phyloP scores from a whole-genome alignment of 2,113 vertebrate species.

The Solenodon paradoxus region DNA sequence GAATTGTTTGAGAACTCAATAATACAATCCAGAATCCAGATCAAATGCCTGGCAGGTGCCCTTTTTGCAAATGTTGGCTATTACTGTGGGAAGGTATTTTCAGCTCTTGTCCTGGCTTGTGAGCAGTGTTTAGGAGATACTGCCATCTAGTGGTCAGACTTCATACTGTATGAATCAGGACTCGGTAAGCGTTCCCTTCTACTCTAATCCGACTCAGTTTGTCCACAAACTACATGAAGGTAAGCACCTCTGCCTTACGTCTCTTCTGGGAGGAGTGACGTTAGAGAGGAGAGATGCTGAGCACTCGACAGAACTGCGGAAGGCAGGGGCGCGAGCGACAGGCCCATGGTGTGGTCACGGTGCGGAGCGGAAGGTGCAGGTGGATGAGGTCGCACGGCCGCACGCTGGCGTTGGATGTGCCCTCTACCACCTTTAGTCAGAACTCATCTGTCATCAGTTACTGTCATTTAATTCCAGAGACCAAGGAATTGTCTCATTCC shows the following conservation, averaged over 20 bases:
- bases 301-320: not conserved
- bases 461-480: no score
- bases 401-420: no score
- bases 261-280: not conserved
- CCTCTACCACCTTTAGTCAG: not conserved
- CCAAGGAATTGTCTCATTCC: not conserved
- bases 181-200: not conserved
- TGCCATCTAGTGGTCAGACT: constrained; percentile 12
- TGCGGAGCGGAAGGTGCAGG: not conserved
- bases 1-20: not conserved
- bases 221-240: not conserved
- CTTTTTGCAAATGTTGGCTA: not conserved
- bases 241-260: not conserved
- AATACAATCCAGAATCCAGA: not conserved
- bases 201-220: not conserved
- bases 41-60: not conserved
- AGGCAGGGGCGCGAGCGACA: not conserved
- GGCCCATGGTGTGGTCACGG: not conserved
- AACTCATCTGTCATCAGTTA: not conserved
- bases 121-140: not conserved
- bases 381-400: not conserved
- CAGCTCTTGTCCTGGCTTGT: not conserved
- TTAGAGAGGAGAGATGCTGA: not conserved
- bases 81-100: not conserved
- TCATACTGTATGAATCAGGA: not conserved